Percentiles rank a stretch among this genome's conserved stretches.
Conservation (phyloP, 2,113 vertebrate genomes). For the Apteryx owenii region DNA sequence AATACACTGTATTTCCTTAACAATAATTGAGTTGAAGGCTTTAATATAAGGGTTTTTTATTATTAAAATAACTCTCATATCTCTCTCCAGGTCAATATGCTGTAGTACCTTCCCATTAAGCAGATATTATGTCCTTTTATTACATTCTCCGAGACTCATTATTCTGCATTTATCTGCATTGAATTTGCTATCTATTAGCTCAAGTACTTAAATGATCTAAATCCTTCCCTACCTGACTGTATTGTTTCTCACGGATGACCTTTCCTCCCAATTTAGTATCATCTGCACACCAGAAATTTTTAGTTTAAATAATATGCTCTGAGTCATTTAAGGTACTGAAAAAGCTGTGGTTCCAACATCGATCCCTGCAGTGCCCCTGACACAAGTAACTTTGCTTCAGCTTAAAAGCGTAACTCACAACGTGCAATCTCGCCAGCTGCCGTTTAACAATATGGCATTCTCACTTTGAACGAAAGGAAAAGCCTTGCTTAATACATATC, state of each 20-base stretch:
- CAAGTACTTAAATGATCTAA: conserved; percentile 80
- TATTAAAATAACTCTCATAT: conserved; percentile 83
- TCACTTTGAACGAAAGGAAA: not conserved
- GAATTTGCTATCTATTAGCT: conserved; percentile 82
- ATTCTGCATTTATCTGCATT: conserved; percentile 85
- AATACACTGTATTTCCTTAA: conserved; percentile 69
- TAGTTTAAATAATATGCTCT: conserved; percentile 72
- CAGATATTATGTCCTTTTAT: conserved; percentile 83
- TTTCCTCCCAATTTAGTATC: conserved; percentile 82
- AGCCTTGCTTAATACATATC: not conserved
- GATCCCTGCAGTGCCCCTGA: conserved; percentile 52
- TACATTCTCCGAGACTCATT: conserved; percentile 80
- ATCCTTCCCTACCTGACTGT: conserved; percentile 75
- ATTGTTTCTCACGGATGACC: conserved; percentile 80
- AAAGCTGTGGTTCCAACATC: conserved; percentile 44
- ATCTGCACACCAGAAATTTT: conserved; percentile 69
- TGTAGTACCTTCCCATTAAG: conserved; percentile 79
- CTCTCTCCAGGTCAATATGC: conserved; percentile 81
- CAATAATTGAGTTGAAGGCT: conserved; percentile 76
- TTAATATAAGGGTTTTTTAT: conserved; percentile 73
- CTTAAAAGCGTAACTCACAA: not conserved
- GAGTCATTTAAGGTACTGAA: conserved; percentile 68
- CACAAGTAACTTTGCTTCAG: conserved; percentile 13
- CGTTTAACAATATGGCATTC: not conserved
- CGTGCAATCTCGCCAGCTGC: not conserved